Percentiles rank a stretch among this genome's conserved stretches.
These are phyloP conservation scores for Brachyhypopomus occidentalis DNA, from an alignment of 2,113 vertebrate genomes.

Conservation along the genomic window DNA sequence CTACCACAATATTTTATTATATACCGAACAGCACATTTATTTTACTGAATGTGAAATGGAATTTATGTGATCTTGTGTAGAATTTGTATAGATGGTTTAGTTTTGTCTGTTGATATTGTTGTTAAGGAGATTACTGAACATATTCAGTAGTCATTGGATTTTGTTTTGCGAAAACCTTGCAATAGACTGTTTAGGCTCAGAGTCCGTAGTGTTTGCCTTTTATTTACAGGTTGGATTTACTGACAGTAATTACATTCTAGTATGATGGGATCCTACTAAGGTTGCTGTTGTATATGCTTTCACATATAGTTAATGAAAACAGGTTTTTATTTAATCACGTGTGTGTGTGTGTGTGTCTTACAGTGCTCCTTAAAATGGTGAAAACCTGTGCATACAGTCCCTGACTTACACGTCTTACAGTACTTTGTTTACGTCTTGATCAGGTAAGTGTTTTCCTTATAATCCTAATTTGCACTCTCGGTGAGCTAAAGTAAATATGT, in stretches of 20 bases:
- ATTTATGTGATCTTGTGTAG: background rate
- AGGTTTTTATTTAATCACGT: conserved; percentile 12
- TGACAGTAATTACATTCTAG: background rate
- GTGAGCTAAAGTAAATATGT: background rate
- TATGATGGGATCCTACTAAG: background rate
- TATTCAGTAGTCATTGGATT: conserved; percentile 2
- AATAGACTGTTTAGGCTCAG: background rate
- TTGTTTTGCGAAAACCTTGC: background rate
- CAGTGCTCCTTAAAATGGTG: conserved; percentile 48
- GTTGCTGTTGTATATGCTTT: background rate
- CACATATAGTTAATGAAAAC: conserved; percentile 20
- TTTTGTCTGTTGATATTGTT: background rate
- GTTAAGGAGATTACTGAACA: conserved; percentile 12
- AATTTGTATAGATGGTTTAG: background rate
- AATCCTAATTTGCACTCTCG: background rate
- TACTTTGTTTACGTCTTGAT: conserved; percentile 20
- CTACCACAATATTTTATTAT: conserved; percentile 40
- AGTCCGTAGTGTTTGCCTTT: background rate
- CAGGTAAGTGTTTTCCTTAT: conserved; percentile 38
- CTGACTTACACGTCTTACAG: background rate
- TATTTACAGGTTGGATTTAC: background rate
- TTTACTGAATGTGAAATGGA: background rate
- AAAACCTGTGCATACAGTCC: conserved; percentile 36
- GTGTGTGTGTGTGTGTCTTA: conserved; percentile 35
- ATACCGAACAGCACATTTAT: conserved; percentile 20